Evolutionary conservation across 2,888 invertebrate species (phyloP), one percentile per base, ranked within the genome.

Genomic region (Mallateleia sp.): DNA sequence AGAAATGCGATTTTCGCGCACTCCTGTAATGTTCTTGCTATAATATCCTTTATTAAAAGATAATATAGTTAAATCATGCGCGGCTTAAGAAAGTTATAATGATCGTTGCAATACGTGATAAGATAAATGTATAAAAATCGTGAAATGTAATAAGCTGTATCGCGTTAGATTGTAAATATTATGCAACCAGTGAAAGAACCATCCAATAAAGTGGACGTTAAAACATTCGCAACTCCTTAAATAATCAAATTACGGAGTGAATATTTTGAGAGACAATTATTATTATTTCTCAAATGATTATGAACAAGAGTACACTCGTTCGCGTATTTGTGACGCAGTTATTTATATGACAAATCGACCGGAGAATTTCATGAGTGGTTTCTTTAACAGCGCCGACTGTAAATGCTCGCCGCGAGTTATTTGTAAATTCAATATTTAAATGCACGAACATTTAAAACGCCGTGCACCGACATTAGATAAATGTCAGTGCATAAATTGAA

Each of bases 1-100:
- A 54, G 38, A 81, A 56, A 81, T 74, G 47, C 8, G 38, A 52
- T 58, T 74, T 81, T 81, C 50, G 34, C 42, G 74, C 64, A 58
- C 34, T 81, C 5, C 54, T 45, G 32, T n/a, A 42, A 54, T 58
- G 69, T 60, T 67, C 50, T 32, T 34, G 64, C 38, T 79, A 60
- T 81, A 80, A 80, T 80, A 72, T 42, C 64, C 47, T 72, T 81
- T 81, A 81, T 81, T 81, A 72, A 81, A 72, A 72, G 72, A 64
- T 81, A 72, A 64, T 56, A 72, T 72, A 45, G 54, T 62, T 81
- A 52, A 81, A 81, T 72, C 72, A 72, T 81, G 66, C 22, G 25
- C 71, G 22, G 42, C 47, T 66, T 66, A 81, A 66, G 72, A 72
- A 81, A 81, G 80, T 80, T 71, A 71, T 72, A 72, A 66, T 50